Base-by-base conservation (phyloP, 2,888 invertebrate species). In the Epinotia bilunana region DNA sequence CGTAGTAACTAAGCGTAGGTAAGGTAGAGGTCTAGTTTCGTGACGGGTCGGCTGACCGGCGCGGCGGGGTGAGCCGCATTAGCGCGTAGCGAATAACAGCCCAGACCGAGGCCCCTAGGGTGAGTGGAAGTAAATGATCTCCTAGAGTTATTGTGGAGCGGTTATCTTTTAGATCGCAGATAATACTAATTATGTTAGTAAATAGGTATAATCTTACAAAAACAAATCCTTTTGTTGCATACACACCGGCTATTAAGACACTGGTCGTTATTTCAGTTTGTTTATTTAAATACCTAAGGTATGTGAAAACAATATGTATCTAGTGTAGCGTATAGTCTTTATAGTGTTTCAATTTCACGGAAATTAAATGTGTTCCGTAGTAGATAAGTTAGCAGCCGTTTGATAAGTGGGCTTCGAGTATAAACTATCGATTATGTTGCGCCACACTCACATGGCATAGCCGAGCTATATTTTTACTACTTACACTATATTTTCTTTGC, bases 351-450 rank as follows among this genome's bases (percentile, higher is more conserved):
- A 20, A 64, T 4, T 28, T 49, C 49, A 18, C 49, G 49, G 63
- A 20, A 18, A 43, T 13, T 43, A 62, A 43, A 62, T 49, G 13
- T 28, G 39, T 13, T 53, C 53, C 2, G 20, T 20, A 7, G 6
- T 16, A 43, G 18, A n/a, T 28, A 46, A 0, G 18, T 43, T 18
- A 18, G 6, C 12, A 55, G 12, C 33, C 28, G 58, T 28, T 58
- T 46, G 69, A 61, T 71, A 71, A 71, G 61, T 71, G 18, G 53
- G 53, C 58, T 69, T 28, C 11, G 46, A 69, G 46, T 69, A 58
- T 46, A 46, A 60, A 69, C 60, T 60, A 58, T 69, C 69, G 69
- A 69, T 69, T 69, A 60, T n/a, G 46, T 69, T 69, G 68, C 69
- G 69, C 46, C 69, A 69, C 58, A 43, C 58, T 69, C 69, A 46